These are phyloP conservation scores for Apis florea DNA, from an alignment of 1,140 invertebrate genomes.

Conservation along the genomic window DNA sequence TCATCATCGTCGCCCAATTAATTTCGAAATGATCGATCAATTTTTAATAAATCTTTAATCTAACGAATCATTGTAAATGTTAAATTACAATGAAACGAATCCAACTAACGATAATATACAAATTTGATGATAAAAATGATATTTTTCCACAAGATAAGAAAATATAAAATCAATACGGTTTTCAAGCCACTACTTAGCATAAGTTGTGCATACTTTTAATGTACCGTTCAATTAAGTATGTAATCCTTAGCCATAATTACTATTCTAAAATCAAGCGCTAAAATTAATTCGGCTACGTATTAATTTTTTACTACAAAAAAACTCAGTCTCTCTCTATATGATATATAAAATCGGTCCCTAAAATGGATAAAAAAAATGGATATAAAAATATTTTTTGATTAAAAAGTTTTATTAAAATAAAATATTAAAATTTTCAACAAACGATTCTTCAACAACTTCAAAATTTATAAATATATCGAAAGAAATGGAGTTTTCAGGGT, in stretches of 20 bases:
- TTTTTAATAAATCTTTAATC: background rate
- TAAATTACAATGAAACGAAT: too few species aligned
- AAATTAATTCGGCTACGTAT: background rate
- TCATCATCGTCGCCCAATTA: background rate
- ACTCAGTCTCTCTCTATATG: background rate
- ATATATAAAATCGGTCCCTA: too few species aligned
- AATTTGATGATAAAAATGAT: too few species aligned
- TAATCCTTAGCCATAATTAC: background rate
- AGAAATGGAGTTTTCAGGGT: constrained; percentile 3
- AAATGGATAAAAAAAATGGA: too few species aligned
- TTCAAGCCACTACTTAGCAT: background rate
- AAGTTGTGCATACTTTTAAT: background rate
- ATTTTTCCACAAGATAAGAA: background rate
- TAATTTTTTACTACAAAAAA: background rate
- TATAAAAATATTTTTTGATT: background rate
- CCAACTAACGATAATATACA: too few species aligned
- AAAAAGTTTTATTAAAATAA: background rate
- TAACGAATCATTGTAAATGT: background rate
- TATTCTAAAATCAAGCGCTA: background rate
- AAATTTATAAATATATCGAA: background rate
- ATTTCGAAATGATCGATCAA: background rate
- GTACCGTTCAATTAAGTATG: too few species aligned
- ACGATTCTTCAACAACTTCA: too few species aligned
- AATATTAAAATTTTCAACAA: too few species aligned
- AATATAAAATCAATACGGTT: background rate